Conservation (phyloP, 2,888 invertebrate genomes). For the Rosalia funebris region DNA sequence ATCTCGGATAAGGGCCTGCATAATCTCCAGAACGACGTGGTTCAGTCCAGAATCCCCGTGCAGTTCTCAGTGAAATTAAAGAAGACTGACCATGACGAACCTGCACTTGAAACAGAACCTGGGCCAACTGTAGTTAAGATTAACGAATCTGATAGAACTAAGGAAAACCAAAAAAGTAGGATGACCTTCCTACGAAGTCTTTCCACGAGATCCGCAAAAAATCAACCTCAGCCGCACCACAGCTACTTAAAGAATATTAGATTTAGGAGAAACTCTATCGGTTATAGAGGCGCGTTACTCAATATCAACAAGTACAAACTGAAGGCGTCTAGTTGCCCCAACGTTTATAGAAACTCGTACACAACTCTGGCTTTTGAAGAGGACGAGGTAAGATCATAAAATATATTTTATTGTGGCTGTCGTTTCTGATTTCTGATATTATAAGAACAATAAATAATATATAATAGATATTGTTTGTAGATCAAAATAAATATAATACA, state of each 20-base stretch:
- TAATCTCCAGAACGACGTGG: constrained; percentile 54
- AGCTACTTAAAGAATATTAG: constrained; percentile 78
- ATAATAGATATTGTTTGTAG: too few relatives aligned
- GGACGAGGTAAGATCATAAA: constrained; percentile 66
- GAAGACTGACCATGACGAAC: constrained; percentile 51
- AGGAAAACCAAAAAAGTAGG: constrained; percentile 63
- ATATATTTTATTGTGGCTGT: not conserved
- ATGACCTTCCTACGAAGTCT: constrained; percentile 17
- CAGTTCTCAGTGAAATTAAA: constrained; percentile 73
- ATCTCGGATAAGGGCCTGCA: constrained; percentile 72
- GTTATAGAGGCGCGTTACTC: constrained; percentile 85
- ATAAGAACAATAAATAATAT: not conserved
- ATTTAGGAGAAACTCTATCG: constrained; percentile 81
- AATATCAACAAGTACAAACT: constrained; percentile 77
- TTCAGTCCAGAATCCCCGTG: constrained; percentile 65
- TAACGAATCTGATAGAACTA: not conserved
- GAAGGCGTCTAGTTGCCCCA: constrained; percentile 89
- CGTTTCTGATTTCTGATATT: not conserved
- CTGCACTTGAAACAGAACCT: not conserved
- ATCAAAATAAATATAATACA: too few relatives aligned
- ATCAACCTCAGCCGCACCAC: constrained; percentile 62
- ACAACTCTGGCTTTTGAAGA: constrained; percentile 79
- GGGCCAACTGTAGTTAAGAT: not conserved
- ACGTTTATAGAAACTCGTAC: constrained; percentile 90
- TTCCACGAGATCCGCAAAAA: constrained; percentile 25